phyloP scores from a whole-genome alignment of 2,888 invertebrate species.

The Drosophila mayaguana region DNA sequence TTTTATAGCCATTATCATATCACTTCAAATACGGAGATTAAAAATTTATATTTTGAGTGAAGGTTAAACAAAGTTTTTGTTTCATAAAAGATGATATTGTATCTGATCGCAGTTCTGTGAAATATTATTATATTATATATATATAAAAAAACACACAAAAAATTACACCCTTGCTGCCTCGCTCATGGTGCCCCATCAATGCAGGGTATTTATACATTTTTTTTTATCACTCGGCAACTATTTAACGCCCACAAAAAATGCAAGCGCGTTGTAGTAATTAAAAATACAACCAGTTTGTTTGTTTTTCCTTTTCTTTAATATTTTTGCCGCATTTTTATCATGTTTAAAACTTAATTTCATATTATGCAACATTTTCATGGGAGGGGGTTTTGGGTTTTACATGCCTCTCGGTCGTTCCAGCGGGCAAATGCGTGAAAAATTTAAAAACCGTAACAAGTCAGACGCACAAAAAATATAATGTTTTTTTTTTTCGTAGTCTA shows the following conservation, averaged over 20 bases:
- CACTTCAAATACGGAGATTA: not conserved
- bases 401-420: slow-evolving; percentile 13
- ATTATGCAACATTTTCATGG: slow-evolving; percentile 59
- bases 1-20: slow-evolving; percentile 19
- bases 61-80: no score
- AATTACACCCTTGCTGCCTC: not conserved
- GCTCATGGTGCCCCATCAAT: not conserved
- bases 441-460: slow-evolving; percentile 54
- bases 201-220: not conserved
- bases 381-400: slow-evolving; percentile 1
- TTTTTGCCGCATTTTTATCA: slow-evolving; percentile 10
- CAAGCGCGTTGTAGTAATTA: slow-evolving; percentile 55
- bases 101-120: no score
- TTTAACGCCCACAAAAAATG: slow-evolving; percentile 60
- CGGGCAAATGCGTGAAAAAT: slow-evolving; percentile 45
- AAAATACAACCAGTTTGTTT: slow-evolving; percentile 49
- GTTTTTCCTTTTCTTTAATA: slow-evolving; percentile 4
- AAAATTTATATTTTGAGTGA: not conserved
- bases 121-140: not conserved
- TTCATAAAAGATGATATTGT: no score
- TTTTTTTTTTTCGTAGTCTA: slow-evolving; percentile 23
- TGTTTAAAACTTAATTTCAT: slow-evolving; percentile 28
- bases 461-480: slow-evolving; percentile 35
- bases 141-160: not conserved
- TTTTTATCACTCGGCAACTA: slow-evolving; percentile 18